phyloP scores from a whole-genome alignment of 2,888 invertebrate genomes.

The Mesopsocus fuscifrons region DNA sequence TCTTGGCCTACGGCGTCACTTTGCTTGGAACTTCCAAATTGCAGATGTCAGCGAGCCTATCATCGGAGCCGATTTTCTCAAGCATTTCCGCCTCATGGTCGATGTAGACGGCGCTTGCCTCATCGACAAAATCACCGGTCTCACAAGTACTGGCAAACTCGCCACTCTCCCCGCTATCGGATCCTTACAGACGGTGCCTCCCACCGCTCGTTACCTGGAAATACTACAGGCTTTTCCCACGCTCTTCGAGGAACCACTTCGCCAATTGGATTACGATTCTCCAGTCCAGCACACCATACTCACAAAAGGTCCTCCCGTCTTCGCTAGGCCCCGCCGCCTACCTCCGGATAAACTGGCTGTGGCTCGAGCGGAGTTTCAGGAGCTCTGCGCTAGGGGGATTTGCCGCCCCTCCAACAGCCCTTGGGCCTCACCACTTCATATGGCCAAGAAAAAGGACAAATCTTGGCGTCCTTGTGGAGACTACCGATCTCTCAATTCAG shows the following conservation, averaged over 20 bases:
- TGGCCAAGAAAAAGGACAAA: conserved; percentile 18
- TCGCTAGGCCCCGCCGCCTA: conserved; percentile 16
- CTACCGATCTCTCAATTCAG: conserved; percentile 16
- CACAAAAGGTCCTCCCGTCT: conserved; percentile 15
- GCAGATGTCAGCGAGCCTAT: neutral
- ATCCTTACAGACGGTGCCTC: no score
- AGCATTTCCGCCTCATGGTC: neutral
- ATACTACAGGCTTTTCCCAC: no score
- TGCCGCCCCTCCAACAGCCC: conserved; percentile 18
- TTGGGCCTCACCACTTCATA: conserved; percentile 19
- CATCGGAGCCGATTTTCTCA: conserved; percentile 1
- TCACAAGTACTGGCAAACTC: no score
- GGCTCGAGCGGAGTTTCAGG: conserved; percentile 18
- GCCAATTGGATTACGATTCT: no score
- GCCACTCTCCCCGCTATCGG: no score
- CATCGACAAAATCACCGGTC: no score
- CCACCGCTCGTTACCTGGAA: no score
- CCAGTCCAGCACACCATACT: neutral
- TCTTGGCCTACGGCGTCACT: no score
- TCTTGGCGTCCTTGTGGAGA: conserved; percentile 17
- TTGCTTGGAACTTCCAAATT: neutral
- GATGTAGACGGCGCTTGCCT: neutral
- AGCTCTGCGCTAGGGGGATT: conserved; percentile 18
- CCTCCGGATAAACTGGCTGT: conserved; percentile 17
- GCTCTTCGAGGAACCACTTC: no score